A percentile compares a stretch with the other conserved stretches of the same genome.
These are phyloP conservation scores for Ammodytes marinus DNA, from an alignment of 2,113 vertebrate species.

Conservation along the genomic window DNA sequence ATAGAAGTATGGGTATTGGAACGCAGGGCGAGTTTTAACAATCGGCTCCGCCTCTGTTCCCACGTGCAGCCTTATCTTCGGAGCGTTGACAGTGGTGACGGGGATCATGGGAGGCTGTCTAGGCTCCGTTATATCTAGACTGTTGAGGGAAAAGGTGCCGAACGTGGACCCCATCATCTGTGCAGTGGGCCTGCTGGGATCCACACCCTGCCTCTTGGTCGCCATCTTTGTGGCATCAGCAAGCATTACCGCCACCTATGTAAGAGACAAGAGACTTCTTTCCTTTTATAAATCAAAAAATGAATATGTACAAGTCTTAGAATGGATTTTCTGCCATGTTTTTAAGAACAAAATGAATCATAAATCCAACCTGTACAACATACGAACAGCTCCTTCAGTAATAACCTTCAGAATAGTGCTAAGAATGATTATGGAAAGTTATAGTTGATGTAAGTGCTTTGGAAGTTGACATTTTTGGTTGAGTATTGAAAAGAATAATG, in stretches of 20 bases:
- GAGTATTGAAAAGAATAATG: too few relatives aligned
- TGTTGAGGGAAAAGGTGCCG: slow-evolving; percentile 82
- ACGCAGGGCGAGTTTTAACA: not conserved
- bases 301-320: too few relatives aligned
- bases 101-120: slow-evolving; percentile 89
- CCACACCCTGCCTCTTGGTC: slow-evolving; percentile 87
- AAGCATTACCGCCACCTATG: slow-evolving; percentile 87
- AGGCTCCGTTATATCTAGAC: slow-evolving; percentile 85
- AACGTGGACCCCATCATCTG: slow-evolving; percentile 92
- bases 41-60: not conserved
- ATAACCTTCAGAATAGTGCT: too few relatives aligned
- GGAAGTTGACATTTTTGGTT: too few relatives aligned
- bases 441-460: too few relatives aligned
- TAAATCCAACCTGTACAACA: too few relatives aligned
- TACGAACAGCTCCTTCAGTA: too few relatives aligned
- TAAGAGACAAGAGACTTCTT: slow-evolving; percentile 79
- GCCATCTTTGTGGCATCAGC: slow-evolving; percentile 85
- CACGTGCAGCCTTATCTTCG: slow-evolving; percentile 88
- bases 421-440: too few relatives aligned
- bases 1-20: too few relatives aligned
- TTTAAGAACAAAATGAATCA: too few relatives aligned
- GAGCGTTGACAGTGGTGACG: slow-evolving; percentile 86
- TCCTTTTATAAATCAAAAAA: not conserved
- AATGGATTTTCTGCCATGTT: too few relatives aligned
- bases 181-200: slow-evolving; percentile 88